phyloP scores from a whole-genome alignment of 1,140 invertebrate genomes.

The Spodoptera litura region DNA sequence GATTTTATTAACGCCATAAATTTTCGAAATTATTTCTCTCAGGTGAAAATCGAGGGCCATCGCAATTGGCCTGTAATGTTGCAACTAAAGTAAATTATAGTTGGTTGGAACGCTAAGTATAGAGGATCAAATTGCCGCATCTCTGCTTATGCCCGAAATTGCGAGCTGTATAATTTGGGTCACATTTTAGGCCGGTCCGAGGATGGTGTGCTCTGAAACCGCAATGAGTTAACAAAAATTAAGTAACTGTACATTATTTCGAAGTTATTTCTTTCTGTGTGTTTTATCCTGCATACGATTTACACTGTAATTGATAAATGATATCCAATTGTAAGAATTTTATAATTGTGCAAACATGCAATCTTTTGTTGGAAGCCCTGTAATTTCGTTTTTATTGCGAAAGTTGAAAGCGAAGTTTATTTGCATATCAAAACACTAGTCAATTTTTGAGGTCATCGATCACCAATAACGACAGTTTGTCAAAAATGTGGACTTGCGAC shows the following conservation, averaged over 20 bases:
- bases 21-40: conserved; percentile 68
- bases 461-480: conserved; percentile 8
- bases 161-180: conserved; percentile 38
- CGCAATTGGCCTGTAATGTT: conserved; percentile 62
- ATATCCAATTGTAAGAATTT: conserved; percentile 1
- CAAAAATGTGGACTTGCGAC: conserved; percentile 25
- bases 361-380: not conserved
- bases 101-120: conserved; percentile 58
- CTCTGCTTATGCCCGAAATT: conserved; percentile 33
- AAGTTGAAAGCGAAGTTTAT: not conserved
- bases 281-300: conserved; percentile 8
- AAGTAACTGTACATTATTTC: conserved; percentile 35
- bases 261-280: conserved; percentile 30
- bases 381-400: conserved; percentile 10
- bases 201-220: conserved; percentile 15
- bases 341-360: not conserved
- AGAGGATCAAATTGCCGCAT: conserved; percentile 49
- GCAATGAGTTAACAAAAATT: conserved; percentile 37
- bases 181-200: conserved; percentile 20
- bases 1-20: conserved; percentile 67
- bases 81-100: conserved; percentile 69
- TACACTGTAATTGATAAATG: conserved; percentile 31
- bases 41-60: conserved; percentile 58
- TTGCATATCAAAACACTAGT: conserved; percentile 6
- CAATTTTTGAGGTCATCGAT: conserved; percentile 19